These are phyloP conservation scores for Zosterops japonicus DNA, from an alignment of 2,113 vertebrate genomes.

Conservation along the genomic window DNA sequence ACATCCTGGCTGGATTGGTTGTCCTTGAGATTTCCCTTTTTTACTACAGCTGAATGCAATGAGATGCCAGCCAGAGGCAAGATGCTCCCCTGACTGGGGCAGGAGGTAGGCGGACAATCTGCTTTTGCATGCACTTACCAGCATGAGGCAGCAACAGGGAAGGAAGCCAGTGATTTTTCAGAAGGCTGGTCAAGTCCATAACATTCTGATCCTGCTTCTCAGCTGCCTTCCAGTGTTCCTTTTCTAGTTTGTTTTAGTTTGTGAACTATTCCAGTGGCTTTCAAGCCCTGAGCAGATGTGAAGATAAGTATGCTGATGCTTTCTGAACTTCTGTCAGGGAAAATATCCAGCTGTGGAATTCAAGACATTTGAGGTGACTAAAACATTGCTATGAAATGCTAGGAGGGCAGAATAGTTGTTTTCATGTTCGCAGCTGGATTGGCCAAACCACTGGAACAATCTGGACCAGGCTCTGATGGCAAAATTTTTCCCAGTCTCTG, in stretches of 20 bases:
- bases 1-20: constrained; percentile 36
- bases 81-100: background rate
- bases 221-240: background rate
- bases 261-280: background rate
- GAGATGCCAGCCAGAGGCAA: constrained; percentile 23
- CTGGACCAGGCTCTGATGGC: background rate
- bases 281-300: background rate
- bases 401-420: background rate
- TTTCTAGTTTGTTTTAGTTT: background rate
- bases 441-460: background rate
- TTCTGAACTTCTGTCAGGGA: background rate
- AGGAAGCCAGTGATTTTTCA: constrained; percentile 3
- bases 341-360: background rate
- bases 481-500: background rate
- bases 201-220: background rate
- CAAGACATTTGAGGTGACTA: background rate
- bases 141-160: background rate
- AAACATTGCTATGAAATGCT: background rate
- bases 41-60: constrained; percentile 38
- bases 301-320: background rate
- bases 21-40: constrained; percentile 51
- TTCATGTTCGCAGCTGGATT: background rate
- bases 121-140: background rate
- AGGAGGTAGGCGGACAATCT: background rate
- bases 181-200: background rate